phyloP scores from a whole-genome alignment of 2,888 invertebrate genomes.

The Callinectes sapidus region DNA sequence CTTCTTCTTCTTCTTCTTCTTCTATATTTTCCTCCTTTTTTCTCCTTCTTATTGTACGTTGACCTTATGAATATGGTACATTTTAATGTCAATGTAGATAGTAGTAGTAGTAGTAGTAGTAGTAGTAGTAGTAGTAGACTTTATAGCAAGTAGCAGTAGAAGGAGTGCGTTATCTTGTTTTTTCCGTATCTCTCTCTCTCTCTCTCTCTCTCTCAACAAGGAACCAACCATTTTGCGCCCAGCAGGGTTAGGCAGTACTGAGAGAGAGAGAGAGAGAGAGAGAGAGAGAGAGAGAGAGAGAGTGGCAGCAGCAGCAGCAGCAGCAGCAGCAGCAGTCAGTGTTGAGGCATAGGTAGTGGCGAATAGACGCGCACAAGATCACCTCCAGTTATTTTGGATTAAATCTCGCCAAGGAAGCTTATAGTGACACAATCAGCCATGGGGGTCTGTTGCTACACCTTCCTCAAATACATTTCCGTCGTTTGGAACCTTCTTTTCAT shows the following conservation, averaged over 20 bases:
- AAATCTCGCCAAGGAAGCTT: neutral
- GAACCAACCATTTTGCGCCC: neutral
- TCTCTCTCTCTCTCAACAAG: neutral
- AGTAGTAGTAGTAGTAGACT: no score
- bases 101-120: no score
- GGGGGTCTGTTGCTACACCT: slow-evolving; percentile 70
- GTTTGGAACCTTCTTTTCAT: slow-evolving; percentile 69
- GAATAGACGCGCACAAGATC: neutral
- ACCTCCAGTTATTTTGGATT: slow-evolving; percentile 46
- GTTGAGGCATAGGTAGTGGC: slow-evolving; percentile 45
- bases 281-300: no score
- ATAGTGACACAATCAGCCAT: slow-evolving; percentile 46
- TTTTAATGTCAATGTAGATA: no score
- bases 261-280: no score
- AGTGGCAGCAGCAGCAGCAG: no score
- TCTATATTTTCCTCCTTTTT: no score
- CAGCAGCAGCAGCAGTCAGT: slow-evolving; percentile 34
- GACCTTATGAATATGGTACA: no score
- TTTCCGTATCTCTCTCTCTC: neutral
- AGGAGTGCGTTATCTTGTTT: neutral
- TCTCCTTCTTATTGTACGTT: no score
- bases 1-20: no score
- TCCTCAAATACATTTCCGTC: slow-evolving; percentile 67
- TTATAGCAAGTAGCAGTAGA: no score
- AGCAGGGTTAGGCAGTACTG: neutral